These are phyloP conservation scores for Falco punctatus DNA, from an alignment of 2,113 vertebrate genomes.

Conservation along the genomic window DNA sequence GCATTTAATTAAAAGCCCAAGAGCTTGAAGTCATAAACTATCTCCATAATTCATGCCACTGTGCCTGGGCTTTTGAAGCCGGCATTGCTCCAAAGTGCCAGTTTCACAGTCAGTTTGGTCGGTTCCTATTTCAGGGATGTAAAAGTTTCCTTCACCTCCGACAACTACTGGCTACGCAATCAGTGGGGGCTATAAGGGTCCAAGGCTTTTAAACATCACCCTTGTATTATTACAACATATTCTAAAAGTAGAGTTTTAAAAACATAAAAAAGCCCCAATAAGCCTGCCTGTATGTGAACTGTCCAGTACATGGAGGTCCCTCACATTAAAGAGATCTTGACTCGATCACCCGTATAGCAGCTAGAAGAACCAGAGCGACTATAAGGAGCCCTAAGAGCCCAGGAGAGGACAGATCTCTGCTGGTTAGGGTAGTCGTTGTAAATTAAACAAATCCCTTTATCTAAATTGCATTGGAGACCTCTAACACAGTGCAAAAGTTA, in stretches of 20 bases:
- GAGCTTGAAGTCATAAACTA: background rate
- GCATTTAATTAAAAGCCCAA: conserved; percentile 1
- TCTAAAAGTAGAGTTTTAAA: background rate
- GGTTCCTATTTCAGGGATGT: background rate
- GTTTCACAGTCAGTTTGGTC: background rate
- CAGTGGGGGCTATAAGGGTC: background rate
- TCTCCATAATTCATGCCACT: background rate
- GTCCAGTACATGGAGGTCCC: background rate
- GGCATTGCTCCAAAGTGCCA: background rate
- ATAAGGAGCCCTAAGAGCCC: background rate
- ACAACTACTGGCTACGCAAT: background rate
- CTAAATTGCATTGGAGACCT: background rate
- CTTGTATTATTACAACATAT: background rate
- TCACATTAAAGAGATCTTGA: background rate
- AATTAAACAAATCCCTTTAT: background rate
- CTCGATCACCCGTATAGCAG: background rate
- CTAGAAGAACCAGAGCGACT: background rate
- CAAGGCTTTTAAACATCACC: background rate
- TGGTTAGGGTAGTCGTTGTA: background rate
- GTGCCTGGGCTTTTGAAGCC: background rate
- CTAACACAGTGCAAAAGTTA: background rate
- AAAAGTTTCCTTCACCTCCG: background rate
- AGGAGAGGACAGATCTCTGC: background rate
- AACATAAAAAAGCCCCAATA: background rate
- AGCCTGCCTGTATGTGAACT: background rate